Conservation (phyloP, 2,888 invertebrate species). For the Aromia moschata region DNA sequence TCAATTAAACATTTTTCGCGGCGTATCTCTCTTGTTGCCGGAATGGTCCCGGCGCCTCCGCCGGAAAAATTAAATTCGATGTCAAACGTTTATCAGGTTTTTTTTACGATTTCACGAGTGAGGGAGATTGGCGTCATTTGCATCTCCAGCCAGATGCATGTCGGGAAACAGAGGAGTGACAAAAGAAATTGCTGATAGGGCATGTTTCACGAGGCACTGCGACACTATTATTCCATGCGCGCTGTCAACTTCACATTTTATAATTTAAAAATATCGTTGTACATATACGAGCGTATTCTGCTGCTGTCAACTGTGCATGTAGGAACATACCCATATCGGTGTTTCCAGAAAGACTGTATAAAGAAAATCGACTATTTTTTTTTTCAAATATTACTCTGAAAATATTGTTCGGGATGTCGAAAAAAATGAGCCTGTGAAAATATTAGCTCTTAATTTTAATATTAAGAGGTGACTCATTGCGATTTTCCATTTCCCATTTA, state of each 20-base stretch:
- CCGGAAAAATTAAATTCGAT: conserved; percentile 48
- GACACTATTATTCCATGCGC: conserved; percentile 7
- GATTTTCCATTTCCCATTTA: too few relatives aligned
- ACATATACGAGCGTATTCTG: too few relatives aligned
- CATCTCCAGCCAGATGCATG: conserved; percentile 41
- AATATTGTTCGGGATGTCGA: too few relatives aligned
- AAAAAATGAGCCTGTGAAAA: too few relatives aligned
- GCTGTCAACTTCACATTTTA: background rate
- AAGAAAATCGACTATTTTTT: too few relatives aligned
- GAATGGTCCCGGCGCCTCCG: conserved; percentile 36
- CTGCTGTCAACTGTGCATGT: too few relatives aligned
- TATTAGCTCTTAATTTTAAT: too few relatives aligned
- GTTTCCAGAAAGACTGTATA: too few relatives aligned
- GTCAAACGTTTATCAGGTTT: conserved; percentile 43
- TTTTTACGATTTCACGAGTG: conserved; percentile 46
- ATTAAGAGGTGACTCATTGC: too few relatives aligned
- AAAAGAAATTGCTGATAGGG: conserved; percentile 34
- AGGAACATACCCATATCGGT: too few relatives aligned
- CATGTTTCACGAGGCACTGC: conserved; percentile 28
- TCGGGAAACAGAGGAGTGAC: conserved; percentile 27
- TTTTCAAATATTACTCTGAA: too few relatives aligned
- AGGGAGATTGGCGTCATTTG: conserved; percentile 44
- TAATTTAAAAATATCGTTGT: too few relatives aligned
- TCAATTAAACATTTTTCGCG: conserved; percentile 39
- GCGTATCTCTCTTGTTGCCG: conserved; percentile 36